A percentile compares a stretch with the other conserved stretches of the same genome.
These are phyloP conservation scores for Apoderus coryli DNA, from an alignment of 2,888 invertebrate genomes.

Conservation along the genomic window DNA sequence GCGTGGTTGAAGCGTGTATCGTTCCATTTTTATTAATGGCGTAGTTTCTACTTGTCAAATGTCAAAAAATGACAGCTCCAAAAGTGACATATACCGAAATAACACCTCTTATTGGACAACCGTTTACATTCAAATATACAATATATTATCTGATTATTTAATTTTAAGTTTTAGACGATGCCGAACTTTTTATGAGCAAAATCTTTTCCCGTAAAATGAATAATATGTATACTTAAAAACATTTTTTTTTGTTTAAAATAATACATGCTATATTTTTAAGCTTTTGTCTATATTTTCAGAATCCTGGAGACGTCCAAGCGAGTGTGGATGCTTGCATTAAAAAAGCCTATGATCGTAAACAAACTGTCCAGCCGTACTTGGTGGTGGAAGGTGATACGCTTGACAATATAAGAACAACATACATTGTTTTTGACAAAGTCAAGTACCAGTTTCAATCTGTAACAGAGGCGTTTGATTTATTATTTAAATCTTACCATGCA, in stretches of 20 bases:
- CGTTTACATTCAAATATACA: no score
- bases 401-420: background rate
- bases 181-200: background rate
- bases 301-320: slow-evolving; percentile 5
- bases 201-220: no score
- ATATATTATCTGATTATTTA: no score
- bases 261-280: no score
- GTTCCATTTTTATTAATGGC: no score
- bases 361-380: slow-evolving; percentile 8
- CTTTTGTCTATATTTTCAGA: slow-evolving; percentile 1
- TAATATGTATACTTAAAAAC: background rate
- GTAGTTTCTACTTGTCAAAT: no score
- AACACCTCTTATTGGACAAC: no score
- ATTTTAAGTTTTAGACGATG: no score
- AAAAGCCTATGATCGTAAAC: background rate
- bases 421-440: slow-evolving; percentile 9
- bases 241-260: no score
- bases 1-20: no score
- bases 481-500: slow-evolving; percentile 6
- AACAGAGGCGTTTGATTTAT: slow-evolving; percentile 6
- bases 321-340: background rate
- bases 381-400: slow-evolving; percentile 5
- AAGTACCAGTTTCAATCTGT: slow-evolving; percentile 4
- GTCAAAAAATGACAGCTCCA: no score
- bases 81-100: no score